Base-by-base conservation (phyloP, 23 tunicate genomes). In the Ciona savignyi region DNA sequence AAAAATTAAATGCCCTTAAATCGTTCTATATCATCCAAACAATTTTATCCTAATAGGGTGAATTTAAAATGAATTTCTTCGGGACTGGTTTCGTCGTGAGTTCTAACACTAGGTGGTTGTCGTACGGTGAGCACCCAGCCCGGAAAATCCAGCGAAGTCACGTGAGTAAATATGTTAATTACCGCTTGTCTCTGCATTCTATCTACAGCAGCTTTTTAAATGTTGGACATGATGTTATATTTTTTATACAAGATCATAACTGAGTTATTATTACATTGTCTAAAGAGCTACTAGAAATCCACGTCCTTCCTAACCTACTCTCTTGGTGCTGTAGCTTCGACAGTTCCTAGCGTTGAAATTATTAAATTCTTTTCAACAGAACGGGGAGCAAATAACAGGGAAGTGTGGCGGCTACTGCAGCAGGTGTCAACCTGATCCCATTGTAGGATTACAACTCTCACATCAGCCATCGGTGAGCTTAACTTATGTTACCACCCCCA, bases 381-480 rank as follows among this genome's bases (percentile, higher is more conserved):
- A 60, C 34, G 83, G 86, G 22, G 79, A 51, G 4, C 27, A 42
- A 2, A 77, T 91, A 63, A 35, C 80, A 0, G 97, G 97, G 1
- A 84, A n/a, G 25, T 91, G 97, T 61, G 97, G 97, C 20, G 97
- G 97, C 3, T 91, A 83, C 60, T 91, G 97, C 74, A 91, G 97
- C 42, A 74, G 84, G 30, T 91, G 97, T 66, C 87, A 73, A 68
- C 87, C 96, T 21, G 96, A 88, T 78, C 96, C 96, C 9, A 66
- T 64, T 19, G 49, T 34, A 28, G 96, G 96, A 51, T 73, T 88
- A 35, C 27, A 71, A 34, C 62, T 88, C 15, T 56, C 32, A 24
- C 80, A 78, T 62, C 56, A 35, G 29, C 49, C 63, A 29, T 72
- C 48, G 76, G 67, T 63, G 22, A 63, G 6, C 28, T n/a, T n/a